Base-by-base conservation (phyloP, 2,888 invertebrate genomes). In the Galerucella calmariensis region DNA sequence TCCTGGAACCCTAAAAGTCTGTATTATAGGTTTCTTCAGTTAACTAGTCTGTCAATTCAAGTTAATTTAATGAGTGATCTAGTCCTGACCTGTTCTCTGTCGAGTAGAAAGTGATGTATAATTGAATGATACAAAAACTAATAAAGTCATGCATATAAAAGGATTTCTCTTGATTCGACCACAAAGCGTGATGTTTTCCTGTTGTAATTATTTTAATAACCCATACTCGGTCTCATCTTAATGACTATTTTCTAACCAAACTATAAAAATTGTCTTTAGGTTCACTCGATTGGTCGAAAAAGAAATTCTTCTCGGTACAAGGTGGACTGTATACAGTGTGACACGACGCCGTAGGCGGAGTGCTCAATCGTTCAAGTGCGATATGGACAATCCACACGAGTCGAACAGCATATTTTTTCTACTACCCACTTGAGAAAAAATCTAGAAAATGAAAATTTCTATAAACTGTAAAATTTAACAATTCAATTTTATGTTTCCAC, bases 121-220 rank as follows among this genome's bases (percentile, higher is more conserved):
- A 75, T 75, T 75, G 66, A 62, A 67, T 58, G 70, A 41, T 67
- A 71, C 58, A 75, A 70, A 73, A 75, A 73, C 8, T 68, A 67
- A 27, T 62, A 68, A 67, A 72, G 65, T 56, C 70, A 70, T 67
- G 62, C 56, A 69, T 67, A 75, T 61, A 56, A 72, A 73, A 73
- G 41, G 59, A 73, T 75, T 75, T 75, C 75, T 75, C 75, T 70
- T 67, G 46, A 16, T 41, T 46, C 46, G 51, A 75, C 69, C 75
- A 70, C 70, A 74, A 77, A 77, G 70, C 74, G 77, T 77, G 77
- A 75, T 72, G 61, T 74, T 77, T 75, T 72, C 68, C 69, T 74
- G 69, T 72, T 74, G 61, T 69, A 76, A 65, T 65, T 44, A 16
- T 65, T 46, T 65, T 65, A 65, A 44, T 65, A 46, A 65, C 44